These are phyloP conservation scores for Lepidocyrtinus sp. DNA, from an alignment of 2,888 invertebrate genomes.

Conservation along the genomic window DNA sequence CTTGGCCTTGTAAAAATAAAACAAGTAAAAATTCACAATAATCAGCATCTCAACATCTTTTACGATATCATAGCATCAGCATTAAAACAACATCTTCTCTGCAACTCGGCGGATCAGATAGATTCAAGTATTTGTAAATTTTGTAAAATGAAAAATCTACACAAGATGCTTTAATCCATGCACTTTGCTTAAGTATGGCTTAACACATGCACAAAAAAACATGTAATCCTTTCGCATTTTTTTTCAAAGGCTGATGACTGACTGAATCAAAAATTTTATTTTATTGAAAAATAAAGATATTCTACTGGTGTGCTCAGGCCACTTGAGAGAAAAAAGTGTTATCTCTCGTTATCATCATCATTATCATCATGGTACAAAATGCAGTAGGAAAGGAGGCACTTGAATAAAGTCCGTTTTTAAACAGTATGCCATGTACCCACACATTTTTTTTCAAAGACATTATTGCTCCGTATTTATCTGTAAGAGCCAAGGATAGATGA, in stretches of 20 bases:
- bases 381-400: neutral
- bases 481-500: neutral
- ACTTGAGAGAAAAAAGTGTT: neutral
- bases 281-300: neutral
- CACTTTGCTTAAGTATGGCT: neutral
- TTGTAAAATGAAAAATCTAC: neutral
- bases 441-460: neutral
- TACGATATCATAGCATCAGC: no score
- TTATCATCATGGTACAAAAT: neutral
- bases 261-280: neutral
- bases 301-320: neutral
- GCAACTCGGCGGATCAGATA: no score
- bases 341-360: neutral
- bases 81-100: no score
- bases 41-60: neutral
- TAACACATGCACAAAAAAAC: neutral
- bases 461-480: neutral
- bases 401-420: neutral
- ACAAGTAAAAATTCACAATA: neutral
- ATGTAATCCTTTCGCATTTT: constrained; percentile 4
- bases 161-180: neutral
- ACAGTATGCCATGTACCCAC: neutral
- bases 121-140: no score
- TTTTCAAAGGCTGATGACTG: constrained; percentile 3
- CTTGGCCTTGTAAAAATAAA: neutral